phyloP scores from a whole-genome alignment of 64 coral and sea anemone genomes.

The Astreopora myriophthalma region DNA sequence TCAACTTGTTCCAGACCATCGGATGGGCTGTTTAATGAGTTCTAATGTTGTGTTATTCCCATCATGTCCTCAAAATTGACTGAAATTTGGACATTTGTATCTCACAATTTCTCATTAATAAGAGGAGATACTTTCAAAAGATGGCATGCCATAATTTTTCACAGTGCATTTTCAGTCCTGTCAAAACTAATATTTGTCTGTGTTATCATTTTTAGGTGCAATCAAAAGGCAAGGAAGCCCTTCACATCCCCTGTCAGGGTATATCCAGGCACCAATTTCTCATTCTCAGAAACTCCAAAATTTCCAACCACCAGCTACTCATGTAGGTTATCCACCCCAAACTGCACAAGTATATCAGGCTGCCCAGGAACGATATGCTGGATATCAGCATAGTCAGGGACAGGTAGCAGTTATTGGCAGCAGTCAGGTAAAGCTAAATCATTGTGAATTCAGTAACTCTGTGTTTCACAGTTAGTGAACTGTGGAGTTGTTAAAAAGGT shows the following conservation, averaged over 20 bases:
- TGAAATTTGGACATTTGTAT: too few species aligned
- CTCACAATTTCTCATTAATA: too few species aligned
- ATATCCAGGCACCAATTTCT: slow-evolving; percentile 36
- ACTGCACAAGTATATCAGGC: neutral
- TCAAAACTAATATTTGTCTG: neutral
- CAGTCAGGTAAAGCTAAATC: neutral
- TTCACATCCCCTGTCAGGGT: slow-evolving; percentile 12
- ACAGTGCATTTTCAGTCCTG: too few species aligned
- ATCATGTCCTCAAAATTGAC: too few species aligned
- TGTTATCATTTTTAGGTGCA: slow-evolving; percentile 7
- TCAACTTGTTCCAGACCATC: too few species aligned
- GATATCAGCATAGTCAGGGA: slow-evolving; percentile 5
- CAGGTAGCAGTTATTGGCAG: neutral
- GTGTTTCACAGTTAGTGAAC: too few species aligned
- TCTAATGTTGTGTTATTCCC: too few species aligned
- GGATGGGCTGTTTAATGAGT: too few species aligned
- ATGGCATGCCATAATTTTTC: too few species aligned
- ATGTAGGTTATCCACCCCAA: neutral
- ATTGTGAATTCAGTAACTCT: too few species aligned
- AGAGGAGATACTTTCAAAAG: too few species aligned
- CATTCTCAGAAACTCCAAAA: neutral
- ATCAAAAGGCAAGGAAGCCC: slow-evolving; percentile 24
- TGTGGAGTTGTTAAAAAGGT: too few species aligned
- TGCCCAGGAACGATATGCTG: slow-evolving; percentile 11
- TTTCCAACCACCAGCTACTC: neutral